These are phyloP conservation scores for Molorchus minor DNA, from an alignment of 2,888 invertebrate genomes.

Conservation along the genomic window DNA sequence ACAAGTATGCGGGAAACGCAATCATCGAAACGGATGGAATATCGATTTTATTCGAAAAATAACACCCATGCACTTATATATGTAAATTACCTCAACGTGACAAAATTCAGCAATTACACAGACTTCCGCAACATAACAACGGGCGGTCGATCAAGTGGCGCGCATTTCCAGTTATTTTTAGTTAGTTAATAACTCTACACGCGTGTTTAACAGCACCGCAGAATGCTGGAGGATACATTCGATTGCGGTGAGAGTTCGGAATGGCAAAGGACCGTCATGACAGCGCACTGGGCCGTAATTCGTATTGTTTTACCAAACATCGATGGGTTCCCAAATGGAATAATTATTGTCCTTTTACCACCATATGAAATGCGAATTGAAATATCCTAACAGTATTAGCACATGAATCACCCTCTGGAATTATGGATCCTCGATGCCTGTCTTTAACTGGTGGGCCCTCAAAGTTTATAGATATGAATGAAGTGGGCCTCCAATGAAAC, in stretches of 20 bases:
- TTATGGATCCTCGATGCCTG: too few relatives aligned
- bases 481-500: too few relatives aligned
- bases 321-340: too few relatives aligned
- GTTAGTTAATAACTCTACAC: constrained; percentile 2
- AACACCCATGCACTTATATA: constrained; percentile 2
- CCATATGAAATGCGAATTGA: too few relatives aligned
- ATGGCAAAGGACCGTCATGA: not conserved
- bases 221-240: not conserved
- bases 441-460: too few relatives aligned
- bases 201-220: not conserved
- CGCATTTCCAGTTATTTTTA: constrained; percentile 19
- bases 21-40: too few relatives aligned
- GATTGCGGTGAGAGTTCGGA: not conserved
- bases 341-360: too few relatives aligned
- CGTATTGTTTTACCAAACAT: too few relatives aligned
- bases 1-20: too few relatives aligned
- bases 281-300: not conserved
- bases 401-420: too few relatives aligned
- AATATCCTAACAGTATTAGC: too few relatives aligned
- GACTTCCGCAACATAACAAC: constrained; percentile 13
- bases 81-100: constrained; percentile 10
- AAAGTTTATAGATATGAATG: too few relatives aligned
- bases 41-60: not conserved
- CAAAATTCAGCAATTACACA: constrained; percentile 7
- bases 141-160: constrained; percentile 8